These are phyloP conservation scores for Drosophila watanabei DNA, from an alignment of 1,140 invertebrate species.

Conservation along the genomic window DNA sequence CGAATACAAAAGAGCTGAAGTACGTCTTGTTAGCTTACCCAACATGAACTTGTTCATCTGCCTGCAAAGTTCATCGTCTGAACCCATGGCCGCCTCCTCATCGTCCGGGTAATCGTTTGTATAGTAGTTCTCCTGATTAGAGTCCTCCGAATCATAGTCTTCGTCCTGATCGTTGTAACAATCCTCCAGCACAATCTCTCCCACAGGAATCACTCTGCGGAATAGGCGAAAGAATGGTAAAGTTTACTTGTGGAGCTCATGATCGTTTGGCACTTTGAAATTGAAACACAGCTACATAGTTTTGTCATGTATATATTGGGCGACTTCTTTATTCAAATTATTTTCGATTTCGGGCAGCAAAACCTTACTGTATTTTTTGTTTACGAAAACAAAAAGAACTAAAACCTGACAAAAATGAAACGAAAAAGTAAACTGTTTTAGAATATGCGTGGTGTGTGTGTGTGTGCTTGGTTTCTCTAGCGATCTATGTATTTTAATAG, in stretches of 20 bases:
- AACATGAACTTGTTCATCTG: slow-evolving; percentile 78
- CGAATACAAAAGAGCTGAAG: neutral
- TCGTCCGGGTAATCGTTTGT: slow-evolving; percentile 87
- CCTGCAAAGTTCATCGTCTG: slow-evolving; percentile 74
- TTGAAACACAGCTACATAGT: slow-evolving; percentile 49
- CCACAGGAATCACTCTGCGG: slow-evolving; percentile 66
- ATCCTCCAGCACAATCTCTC: slow-evolving; percentile 72
- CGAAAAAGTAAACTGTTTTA: neutral
- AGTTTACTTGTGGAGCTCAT: neutral
- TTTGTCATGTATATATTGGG: slow-evolving; percentile 31
- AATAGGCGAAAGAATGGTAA: slow-evolving; percentile 8
- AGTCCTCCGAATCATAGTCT: slow-evolving; percentile 86
- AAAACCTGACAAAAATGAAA: slow-evolving; percentile 46
- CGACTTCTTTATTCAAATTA: slow-evolving; percentile 63
- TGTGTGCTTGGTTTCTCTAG: slow-evolving; percentile 27
- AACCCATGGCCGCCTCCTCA: slow-evolving; percentile 68
- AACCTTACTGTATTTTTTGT: slow-evolving; percentile 32
- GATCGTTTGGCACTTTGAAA: slow-evolving; percentile 22
- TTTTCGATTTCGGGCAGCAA: slow-evolving; percentile 26
- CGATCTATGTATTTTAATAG: slow-evolving; percentile 29
- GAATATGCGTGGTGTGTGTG: slow-evolving; percentile 19
- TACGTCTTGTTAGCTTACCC: slow-evolving; percentile 35
- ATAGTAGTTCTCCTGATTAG: slow-evolving; percentile 87
- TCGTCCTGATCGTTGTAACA: slow-evolving; percentile 67
- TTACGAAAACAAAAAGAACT: slow-evolving; percentile 47